These are phyloP conservation scores for Papilio glaucus DNA, from an alignment of 1,140 invertebrate species.

Conservation along the genomic window DNA sequence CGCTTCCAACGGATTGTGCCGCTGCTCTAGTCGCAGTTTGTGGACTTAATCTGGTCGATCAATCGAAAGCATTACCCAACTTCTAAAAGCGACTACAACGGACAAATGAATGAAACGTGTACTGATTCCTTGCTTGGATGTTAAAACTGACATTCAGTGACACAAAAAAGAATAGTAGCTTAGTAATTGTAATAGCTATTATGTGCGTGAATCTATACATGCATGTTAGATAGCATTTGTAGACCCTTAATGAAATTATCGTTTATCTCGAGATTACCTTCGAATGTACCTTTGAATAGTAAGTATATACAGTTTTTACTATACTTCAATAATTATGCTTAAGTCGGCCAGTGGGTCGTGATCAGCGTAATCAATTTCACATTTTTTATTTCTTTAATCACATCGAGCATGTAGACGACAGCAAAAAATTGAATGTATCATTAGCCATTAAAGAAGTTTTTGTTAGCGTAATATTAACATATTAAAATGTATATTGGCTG, in stretches of 20 bases:
- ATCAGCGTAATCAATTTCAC: background rate
- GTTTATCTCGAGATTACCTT: background rate
- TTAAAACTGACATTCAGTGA: too few species aligned
- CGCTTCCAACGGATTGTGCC: too few species aligned
- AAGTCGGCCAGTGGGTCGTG: background rate
- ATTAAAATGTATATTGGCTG: background rate
- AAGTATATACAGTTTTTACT: background rate
- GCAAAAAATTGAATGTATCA: constrained; percentile 10
- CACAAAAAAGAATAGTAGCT: too few species aligned
- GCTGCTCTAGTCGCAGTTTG: too few species aligned
- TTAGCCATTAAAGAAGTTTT: constrained; percentile 1
- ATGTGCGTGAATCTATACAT: too few species aligned
- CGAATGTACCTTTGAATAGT: background rate
- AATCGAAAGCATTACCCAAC: too few species aligned
- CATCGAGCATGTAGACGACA: background rate
- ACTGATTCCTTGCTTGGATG: too few species aligned
- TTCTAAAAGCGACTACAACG: too few species aligned
- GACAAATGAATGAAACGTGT: too few species aligned
- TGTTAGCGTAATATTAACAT: constrained; percentile 25
- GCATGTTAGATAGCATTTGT: too few species aligned
- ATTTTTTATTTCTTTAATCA: background rate
- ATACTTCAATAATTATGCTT: background rate
- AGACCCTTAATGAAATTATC: background rate
- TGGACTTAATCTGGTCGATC: too few species aligned
- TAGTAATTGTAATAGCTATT: too few species aligned